Evolutionary conservation across 2,113 vertebrate species (phyloP), one percentile per base, ranked within the genome.

Genomic region (Phalacrocorax pelagicus): DNA sequence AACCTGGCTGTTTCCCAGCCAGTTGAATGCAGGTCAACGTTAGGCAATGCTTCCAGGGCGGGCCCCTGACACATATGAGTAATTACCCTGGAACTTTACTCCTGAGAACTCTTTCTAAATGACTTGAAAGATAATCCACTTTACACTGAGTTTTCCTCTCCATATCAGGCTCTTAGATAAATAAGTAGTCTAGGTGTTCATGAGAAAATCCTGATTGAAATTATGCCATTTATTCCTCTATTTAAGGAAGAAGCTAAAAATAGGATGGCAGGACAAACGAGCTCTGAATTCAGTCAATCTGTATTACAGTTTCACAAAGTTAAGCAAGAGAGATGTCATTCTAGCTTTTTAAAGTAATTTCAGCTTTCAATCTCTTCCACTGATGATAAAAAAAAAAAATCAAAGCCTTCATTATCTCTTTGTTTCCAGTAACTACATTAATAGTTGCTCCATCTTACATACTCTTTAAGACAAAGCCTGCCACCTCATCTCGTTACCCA

Each of bases 61-160:
- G 49, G 44, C 66, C 73, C 27, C n/a, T 94, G 77, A 65, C 86
- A 97, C 57, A 75, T n/a, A 69, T 44, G 20, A 91, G 57, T 81
- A 91, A 97, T 81, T 85, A 89, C 29, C 32, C 51, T 59, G 62
- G 72, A 84, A 86, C 52, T 52, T 59, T 66, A 78, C 30, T 94
- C 86, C 77, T 66, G 62, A 92, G 71, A 94, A 90, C 67, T 49
- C 65, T 62, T 94, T 85, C 62, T 90, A 88, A 94, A 61, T 75
- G 0, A 82, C 84, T 65, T 63, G 34, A 81, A 87, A 78, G 93
- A 92, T 70, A 92, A 62, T 11, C 69, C 36, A 67, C 1, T 1
- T 69, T 81, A 90, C 65, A 85, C 32, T 40, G 4, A n/a, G 52
- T 89, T 89, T 88, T 93, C 84, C 30, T 71, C 44, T 78, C 36